Conservation (phyloP, 2,888 invertebrate species). For the Oxyscelio sp. region DNA sequence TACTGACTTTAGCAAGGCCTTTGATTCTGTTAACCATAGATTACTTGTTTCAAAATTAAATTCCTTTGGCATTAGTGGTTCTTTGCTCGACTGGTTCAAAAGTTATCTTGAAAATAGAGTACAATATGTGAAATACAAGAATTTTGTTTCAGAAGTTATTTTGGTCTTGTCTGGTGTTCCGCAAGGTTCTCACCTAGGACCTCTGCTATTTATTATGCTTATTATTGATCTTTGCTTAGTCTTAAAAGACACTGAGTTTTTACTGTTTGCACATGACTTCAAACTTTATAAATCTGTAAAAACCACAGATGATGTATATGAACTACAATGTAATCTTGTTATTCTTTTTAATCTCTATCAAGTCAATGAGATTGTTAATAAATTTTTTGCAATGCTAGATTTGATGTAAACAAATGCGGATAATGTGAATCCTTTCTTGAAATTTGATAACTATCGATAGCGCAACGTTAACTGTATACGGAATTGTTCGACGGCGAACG, state of each 20-base stretch:
- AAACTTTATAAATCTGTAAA: conserved; percentile 11
- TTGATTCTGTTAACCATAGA: not conserved
- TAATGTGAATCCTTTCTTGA: too few species aligned
- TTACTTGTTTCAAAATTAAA: not conserved
- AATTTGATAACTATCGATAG: conserved; percentile 80
- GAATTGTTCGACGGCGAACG: conserved; percentile 71
- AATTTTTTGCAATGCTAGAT: too few species aligned
- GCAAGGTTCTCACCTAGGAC: conserved; percentile 15
- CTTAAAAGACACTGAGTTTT: conserved; percentile 2
- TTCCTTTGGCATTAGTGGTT: conserved; percentile 10
- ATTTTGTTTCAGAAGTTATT: not conserved
- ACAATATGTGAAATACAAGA: conserved; percentile 9
- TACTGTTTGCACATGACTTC: conserved; percentile 19
- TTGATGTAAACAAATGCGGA: too few species aligned
- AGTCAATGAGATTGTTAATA: too few species aligned
- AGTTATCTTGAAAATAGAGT: conserved; percentile 1
- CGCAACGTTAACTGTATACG: conserved; percentile 70
- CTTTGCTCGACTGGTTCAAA: conserved; percentile 2
- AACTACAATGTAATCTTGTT: not conserved
- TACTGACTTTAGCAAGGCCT: not conserved
- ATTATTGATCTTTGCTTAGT: conserved; percentile 1
- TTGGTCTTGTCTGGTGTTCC: conserved; percentile 20
- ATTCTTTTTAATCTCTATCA: too few species aligned
- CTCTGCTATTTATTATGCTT: conserved; percentile 6
- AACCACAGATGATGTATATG: not conserved